phyloP scores from a whole-genome alignment of 2,888 invertebrate species.

The Cistogaster globosa region DNA sequence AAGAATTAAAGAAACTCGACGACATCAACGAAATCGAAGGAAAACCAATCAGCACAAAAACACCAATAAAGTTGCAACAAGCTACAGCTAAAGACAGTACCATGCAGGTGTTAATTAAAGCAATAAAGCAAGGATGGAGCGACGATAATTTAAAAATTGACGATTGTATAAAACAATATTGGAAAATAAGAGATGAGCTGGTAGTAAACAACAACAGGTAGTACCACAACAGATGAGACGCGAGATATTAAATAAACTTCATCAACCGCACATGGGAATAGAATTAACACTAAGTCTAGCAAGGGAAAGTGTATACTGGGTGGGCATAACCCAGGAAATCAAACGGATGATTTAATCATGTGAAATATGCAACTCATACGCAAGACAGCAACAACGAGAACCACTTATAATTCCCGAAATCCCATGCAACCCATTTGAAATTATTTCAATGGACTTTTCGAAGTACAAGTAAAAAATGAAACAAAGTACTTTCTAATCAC shows the following conservation, averaged over 20 bases:
- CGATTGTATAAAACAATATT: constrained; percentile 11
- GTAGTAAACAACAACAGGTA: constrained; percentile 12
- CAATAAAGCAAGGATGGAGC: constrained; percentile 7
- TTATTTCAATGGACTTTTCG: constrained; percentile 55
- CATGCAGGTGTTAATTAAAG: background rate
- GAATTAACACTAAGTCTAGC: constrained; percentile 37
- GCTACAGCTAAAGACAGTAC: background rate
- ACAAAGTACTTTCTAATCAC: constrained; percentile 51
- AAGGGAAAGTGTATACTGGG: constrained; percentile 44
- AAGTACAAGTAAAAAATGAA: constrained; percentile 34
- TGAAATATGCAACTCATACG: constrained; percentile 19
- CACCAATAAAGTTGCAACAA: constrained; percentile 8
- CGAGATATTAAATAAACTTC: constrained; percentile 11
- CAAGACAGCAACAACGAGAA: constrained; percentile 25
- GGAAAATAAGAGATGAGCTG: constrained; percentile 33
- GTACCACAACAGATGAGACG: constrained; percentile 43
- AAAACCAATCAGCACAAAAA: constrained; percentile 17
- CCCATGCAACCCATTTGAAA: constrained; percentile 53
- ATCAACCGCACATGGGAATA: too few species aligned
- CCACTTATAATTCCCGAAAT: constrained; percentile 28
- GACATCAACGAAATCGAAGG: background rate
- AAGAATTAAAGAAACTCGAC: constrained; percentile 16
- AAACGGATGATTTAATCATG: constrained; percentile 23
- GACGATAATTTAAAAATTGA: constrained; percentile 3
- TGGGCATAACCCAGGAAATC: constrained; percentile 22